phyloP scores from a whole-genome alignment of 2,888 invertebrate species.

The Dicyrtomina minuta region DNA sequence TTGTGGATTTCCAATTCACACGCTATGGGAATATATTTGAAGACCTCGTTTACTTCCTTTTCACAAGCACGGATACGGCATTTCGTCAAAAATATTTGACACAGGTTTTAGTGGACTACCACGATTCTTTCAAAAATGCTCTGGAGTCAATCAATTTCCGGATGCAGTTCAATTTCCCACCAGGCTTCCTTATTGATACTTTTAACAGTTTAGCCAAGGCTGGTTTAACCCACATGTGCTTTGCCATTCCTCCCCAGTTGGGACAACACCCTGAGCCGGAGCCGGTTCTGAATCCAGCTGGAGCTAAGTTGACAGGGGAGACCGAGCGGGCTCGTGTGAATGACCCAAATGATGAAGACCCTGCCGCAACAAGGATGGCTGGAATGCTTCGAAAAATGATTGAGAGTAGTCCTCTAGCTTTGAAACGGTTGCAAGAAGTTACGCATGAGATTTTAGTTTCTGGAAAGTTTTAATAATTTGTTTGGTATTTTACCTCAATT shows the following conservation, averaged over 20 bases:
- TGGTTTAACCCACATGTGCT: constrained; percentile 40
- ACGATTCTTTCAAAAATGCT: constrained; percentile 33
- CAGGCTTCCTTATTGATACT: constrained; percentile 38
- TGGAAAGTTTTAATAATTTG: too few relatives aligned
- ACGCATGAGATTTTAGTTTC: constrained; percentile 40
- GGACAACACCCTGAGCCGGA: constrained; percentile 10
- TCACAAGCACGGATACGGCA: constrained; percentile 41
- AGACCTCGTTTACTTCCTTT: constrained; percentile 46
- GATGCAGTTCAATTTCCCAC: constrained; percentile 35
- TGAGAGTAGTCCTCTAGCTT: constrained; percentile 32
- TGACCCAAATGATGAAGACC: not conserved
- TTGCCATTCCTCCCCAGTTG: constrained; percentile 47
- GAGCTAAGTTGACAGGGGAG: too few relatives aligned
- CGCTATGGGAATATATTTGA: constrained; percentile 39
- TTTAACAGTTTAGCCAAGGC: constrained; percentile 32
- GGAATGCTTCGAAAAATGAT: constrained; percentile 24
- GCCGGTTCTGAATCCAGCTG: not conserved
- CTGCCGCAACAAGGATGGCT: not conserved
- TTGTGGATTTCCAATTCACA: constrained; percentile 46
- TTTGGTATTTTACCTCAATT: too few relatives aligned
- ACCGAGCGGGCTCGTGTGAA: not conserved
- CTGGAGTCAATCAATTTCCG: constrained; percentile 32
- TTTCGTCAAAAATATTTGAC: constrained; percentile 42
- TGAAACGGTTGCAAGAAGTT: constrained; percentile 34
- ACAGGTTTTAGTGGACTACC: constrained; percentile 38